phyloP scores from a whole-genome alignment of 2,113 vertebrate genomes.

The Oostethus manadensis region DNA sequence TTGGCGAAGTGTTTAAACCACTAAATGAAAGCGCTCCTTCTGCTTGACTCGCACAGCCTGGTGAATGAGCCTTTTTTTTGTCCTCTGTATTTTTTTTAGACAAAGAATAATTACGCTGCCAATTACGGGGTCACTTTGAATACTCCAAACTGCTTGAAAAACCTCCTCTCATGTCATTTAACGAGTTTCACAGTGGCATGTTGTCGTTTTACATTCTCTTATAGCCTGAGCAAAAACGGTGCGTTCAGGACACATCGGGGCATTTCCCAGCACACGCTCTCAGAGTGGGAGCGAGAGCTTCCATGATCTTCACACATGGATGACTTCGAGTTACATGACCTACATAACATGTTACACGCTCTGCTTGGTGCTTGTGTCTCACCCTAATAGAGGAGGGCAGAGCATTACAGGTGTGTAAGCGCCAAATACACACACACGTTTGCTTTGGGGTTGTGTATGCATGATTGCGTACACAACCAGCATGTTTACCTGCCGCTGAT shows the following conservation, averaged over 20 bases:
- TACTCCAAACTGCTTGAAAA: slow-evolving; percentile 53
- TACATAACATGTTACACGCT: slow-evolving; percentile 74
- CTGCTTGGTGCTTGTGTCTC: slow-evolving; percentile 63
- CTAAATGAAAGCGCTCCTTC: slow-evolving; percentile 70
- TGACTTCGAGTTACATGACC: slow-evolving; percentile 74
- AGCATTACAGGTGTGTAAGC: slow-evolving; percentile 66
- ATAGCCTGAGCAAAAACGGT: not conserved
- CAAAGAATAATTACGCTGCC: slow-evolving; percentile 68
- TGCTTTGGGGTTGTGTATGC: slow-evolving; percentile 39
- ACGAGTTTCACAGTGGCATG: not conserved
- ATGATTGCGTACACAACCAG: slow-evolving; percentile 50
- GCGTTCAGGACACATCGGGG: slow-evolving; percentile 18
- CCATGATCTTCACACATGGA: slow-evolving; percentile 74
- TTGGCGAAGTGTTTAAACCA: too few relatives aligned
- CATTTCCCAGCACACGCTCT: slow-evolving; percentile 40
- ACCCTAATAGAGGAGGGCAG: slow-evolving; percentile 63
- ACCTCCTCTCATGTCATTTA: too few relatives aligned
- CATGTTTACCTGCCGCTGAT: slow-evolving; percentile 52
- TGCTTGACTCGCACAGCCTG: slow-evolving; percentile 62
- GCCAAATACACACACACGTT: slow-evolving; percentile 19
- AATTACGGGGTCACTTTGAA: slow-evolving; percentile 73
- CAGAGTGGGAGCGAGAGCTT: slow-evolving; percentile 39
- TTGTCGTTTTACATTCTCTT: not conserved
- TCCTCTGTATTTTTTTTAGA: too few relatives aligned
- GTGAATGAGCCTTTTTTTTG: slow-evolving; percentile 61